Base-by-base conservation (phyloP, 2,888 invertebrate genomes). In the Taphrorychus bicolor region DNA sequence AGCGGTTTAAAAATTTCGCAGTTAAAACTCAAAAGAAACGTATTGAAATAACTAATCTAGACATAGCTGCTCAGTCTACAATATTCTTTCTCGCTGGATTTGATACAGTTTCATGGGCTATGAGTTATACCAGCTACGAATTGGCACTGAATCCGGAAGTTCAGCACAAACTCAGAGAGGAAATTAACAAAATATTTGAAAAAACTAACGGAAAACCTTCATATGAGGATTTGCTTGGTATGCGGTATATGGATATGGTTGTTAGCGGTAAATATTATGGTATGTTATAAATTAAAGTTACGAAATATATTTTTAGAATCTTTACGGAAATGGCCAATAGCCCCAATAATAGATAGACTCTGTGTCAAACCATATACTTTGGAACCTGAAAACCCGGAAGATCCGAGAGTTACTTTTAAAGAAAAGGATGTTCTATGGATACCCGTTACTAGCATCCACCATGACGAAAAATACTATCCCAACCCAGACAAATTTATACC, bases 171-270 rank as follows among this genome's bases (percentile, higher is more conserved):
- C 78, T 89, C 1, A 81, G 81, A 1, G 73, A 83, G 45, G 89
- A 89, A 75, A 75, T 79, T 40, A 74, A 77, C 19, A 69, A 74
- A 7, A 72, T 71, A 11, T 64, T 62, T 1, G 42, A 69, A 18
- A 48, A 72, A 51, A 64, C 52, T 18, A 58, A 70, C 0, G 83
- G 82, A 2, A 82, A 81, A 16, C 77, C 87, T 0, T 83, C 82
- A 51, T 88, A 87, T 70, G 85, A 85, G 22, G 80, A 81, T 0
- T 77, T 89, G 0, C 82, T 84, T 63, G 82, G 81, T 23, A 84
- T 89, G 86, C 82, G 83, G 18, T 89, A 88, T 66, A 76, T 89
- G 81, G 88, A 88, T 62, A 87, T 87, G 87, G 86, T 88, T 0
- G 76, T 88, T 0, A 85, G 86, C 73, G 85, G 85, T 85, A 69